Base-by-base conservation (phyloP, 2,797 vertebrate species). In the Adrianichthys oophorus region DNA sequence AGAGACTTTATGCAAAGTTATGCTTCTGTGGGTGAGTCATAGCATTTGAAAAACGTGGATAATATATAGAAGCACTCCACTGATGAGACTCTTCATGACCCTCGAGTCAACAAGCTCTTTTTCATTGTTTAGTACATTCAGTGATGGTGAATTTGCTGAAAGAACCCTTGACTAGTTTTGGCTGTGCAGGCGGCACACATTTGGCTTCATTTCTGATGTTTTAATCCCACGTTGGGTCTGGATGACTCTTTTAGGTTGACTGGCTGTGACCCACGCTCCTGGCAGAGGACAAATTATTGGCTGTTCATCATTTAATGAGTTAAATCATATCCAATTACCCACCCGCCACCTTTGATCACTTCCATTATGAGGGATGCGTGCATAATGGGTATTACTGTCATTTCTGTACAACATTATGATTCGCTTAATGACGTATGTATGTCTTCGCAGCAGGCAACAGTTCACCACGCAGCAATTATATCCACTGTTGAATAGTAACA, bases 311-410 rank as follows among this genome's bases (percentile, higher is more conserved):
- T 49, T 62, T 83, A 88, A 90, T 89, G 74, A 86, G 81, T 66
- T 42, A 62, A 85, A 85, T 89, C 82, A 83, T 70, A 83, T 83
- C 84, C 79, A 83, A 89, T 88, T 88, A 88, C 80, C 86, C 32
- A 55, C 50, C 82, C 63, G 76, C 85, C 84, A 78, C 80, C 68
- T 79, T 83, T 82, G 62, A 84, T 84, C 72, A 47, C 46, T 64
- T 64, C 60, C 54, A 65, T 72, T 68, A 59, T 68, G 77, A 80
- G 59, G 62, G 79, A 86, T 72, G 57, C 53, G 76, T 56, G 75
- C 57, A 59, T 52, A 65, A 70, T 79, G 79, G 72, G 64, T 80
- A 60, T 83, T 84, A 75, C 56, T 80, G 71, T 78, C 83, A 80
- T 65, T 70, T 66, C 58, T 52, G 55, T 67, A 65, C 72, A 71